Evolutionary conservation across 2,113 vertebrate species (phyloP), one percentile per base, ranked within the genome.

Genomic region (Neomonachus schauinslandi): DNA sequence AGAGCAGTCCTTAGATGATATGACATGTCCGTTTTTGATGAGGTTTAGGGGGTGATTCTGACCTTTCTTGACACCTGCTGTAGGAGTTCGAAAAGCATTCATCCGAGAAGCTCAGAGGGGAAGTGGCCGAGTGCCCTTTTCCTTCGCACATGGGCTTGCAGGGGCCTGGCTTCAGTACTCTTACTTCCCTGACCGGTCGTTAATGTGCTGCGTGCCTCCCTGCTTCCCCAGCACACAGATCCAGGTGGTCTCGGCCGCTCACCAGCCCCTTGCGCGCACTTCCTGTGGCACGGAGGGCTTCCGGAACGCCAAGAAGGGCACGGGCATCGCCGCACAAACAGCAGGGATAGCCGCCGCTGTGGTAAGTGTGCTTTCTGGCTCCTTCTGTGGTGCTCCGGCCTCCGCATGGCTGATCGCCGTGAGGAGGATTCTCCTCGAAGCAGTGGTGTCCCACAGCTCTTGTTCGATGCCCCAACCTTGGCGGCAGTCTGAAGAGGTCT

Each of bases 251-350:
- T 99, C 99, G 93, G 98, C 98, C 16, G 36, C 96, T 6, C 99
- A 99, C 51, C 93, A 95, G 97, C 98, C 99, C 0, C 63, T 99
- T 10, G 98, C 99, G 69, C 98, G 69, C 11, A 98, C 99, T 0
- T 99, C 99, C 86, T 99, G 99, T 0, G 99, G 99, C 92, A 99
- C 99, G 0, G 99, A 99, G 81, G 99, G 99, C 10, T 99, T 99
- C 97, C 99, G 98, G 96, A 99, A 99, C 0, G 97, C 99, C 93
- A 99, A 99, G 99, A 99, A 99, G 98, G 99, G 99, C 36, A 99
- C 99, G 0, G 98, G 99, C 36, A 97, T 99, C 0, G 99, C 99
- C 0, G 99, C 99, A 2, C 99, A 99, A 98, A 99, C 99, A 0
- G 99, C 99, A 0, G 99, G 99, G 93, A 99, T 99, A 2, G 98